Percentiles rank a stretch among this genome's conserved stretches.
phyloP scores from a whole-genome alignment of 2,888 invertebrate genomes.

The Ectropis crepuscularia region DNA sequence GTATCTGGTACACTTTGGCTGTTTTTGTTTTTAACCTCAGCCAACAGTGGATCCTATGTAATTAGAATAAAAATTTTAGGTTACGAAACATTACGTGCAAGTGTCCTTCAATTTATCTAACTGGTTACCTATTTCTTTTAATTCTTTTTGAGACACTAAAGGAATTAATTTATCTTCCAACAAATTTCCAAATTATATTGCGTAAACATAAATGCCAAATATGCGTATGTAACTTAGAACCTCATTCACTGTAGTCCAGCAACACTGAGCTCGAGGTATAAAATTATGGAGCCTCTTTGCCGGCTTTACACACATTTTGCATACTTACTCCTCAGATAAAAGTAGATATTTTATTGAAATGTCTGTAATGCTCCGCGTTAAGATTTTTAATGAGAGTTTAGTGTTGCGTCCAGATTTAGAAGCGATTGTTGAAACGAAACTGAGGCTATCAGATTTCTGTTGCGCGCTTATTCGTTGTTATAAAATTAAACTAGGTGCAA shows the following conservation, averaged over 20 bases:
- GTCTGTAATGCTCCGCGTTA: slow-evolving; percentile 57
- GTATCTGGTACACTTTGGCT: too few relatives aligned
- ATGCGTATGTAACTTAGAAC: slow-evolving; percentile 10
- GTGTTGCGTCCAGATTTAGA: slow-evolving; percentile 38
- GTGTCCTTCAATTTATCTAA: too few relatives aligned
- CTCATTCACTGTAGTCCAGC: slow-evolving; percentile 22
- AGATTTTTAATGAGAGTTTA: slow-evolving; percentile 49
- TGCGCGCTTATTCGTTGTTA: slow-evolving; percentile 7
- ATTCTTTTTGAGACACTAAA: too few relatives aligned
- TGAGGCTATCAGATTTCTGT: slow-evolving; percentile 27
- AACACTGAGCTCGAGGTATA: slow-evolving; percentile 52
- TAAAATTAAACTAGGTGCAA: too few relatives aligned
- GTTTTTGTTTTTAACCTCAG: too few relatives aligned
- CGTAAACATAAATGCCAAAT: not conserved
- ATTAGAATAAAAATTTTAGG: too few relatives aligned
- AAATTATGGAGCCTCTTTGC: slow-evolving; percentile 61
- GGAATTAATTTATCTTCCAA: not conserved
- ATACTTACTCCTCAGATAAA: slow-evolving; percentile 66
- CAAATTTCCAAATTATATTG: not conserved
- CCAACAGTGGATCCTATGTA: too few relatives aligned
- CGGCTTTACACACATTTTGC: slow-evolving; percentile 66
- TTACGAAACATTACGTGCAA: too few relatives aligned
- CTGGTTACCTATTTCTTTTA: too few relatives aligned
- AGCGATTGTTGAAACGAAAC: slow-evolving; percentile 36
- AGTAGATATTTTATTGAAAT: slow-evolving; percentile 66